Percentiles rank a stretch among this genome's conserved stretches.
phyloP scores from a whole-genome alignment of 2,797 vertebrate genomes.

The Gallinago nigripennis region DNA sequence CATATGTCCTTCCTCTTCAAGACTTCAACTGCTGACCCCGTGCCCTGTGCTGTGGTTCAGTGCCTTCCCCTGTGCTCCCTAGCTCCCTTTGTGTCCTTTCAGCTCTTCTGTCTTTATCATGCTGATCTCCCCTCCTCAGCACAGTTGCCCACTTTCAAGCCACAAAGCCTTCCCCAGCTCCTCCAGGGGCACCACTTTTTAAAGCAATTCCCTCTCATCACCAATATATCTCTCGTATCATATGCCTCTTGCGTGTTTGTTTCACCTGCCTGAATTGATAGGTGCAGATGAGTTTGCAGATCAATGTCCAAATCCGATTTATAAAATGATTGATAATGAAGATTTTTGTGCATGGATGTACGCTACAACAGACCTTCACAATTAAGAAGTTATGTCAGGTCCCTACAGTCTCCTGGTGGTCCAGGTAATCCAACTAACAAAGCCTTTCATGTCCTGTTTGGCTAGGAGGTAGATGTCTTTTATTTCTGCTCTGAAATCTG shows the following conservation, averaged over 20 bases:
- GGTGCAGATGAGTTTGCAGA: background rate
- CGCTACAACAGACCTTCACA: background rate
- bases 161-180: slow-evolving; percentile 22
- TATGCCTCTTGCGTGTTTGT: background rate
- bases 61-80: slow-evolving; percentile 3
- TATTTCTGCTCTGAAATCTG: background rate
- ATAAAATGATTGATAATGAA: background rate
- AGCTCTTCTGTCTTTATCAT: slow-evolving; percentile 43
- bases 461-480: background rate
- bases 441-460: background rate
- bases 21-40: background rate
- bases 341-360: background rate
- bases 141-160: background rate
- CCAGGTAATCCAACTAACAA: background rate
- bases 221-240: background rate
- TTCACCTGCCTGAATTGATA: background rate
- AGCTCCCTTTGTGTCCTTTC: slow-evolving; percentile 30
- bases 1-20: background rate
- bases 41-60: background rate
- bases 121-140: slow-evolving; percentile 12
- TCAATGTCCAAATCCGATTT: background rate
- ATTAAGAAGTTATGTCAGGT: background rate
- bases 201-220: background rate
- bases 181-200: background rate
- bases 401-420: background rate